phyloP scores from a whole-genome alignment of 2,113 vertebrate genomes.

The Edolisoma coerulescens region DNA sequence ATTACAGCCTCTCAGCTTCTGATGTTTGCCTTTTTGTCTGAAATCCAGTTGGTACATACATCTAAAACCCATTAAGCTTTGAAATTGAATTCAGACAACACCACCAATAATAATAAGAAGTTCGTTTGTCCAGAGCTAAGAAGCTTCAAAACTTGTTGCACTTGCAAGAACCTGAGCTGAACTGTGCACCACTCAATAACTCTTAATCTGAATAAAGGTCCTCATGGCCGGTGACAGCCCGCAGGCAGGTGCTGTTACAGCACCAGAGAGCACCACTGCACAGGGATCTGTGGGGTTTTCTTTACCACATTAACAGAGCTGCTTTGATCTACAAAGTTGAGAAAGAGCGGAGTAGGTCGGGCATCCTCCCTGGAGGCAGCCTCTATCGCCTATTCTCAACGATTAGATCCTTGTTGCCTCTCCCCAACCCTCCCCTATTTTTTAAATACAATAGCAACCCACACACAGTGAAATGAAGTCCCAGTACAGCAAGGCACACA shows the following conservation, averaged over 20 bases:
- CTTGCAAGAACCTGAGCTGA: background rate
- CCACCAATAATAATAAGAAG: background rate
- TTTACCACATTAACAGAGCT: background rate
- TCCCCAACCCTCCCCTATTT: accelerated
- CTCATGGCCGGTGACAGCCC: accelerated
- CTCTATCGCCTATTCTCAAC: background rate
- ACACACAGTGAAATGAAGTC: background rate
- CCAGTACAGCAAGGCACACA: background rate
- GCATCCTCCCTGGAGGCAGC: background rate
- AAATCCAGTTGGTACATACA: background rate
- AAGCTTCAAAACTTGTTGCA: background rate
- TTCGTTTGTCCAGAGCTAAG: background rate
- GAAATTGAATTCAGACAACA: background rate
- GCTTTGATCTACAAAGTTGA: background rate
- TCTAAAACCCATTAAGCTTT: background rate
- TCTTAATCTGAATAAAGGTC: background rate
- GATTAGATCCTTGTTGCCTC: background rate
- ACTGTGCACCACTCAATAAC: background rate
- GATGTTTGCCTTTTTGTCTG: background rate
- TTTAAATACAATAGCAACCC: background rate
- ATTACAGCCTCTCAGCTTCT: background rate
- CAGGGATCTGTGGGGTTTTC: too few species aligned
- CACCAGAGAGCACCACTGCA: background rate
- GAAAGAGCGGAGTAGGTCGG: background rate
- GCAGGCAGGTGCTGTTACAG: background rate